These are phyloP conservation scores for Loripinus fragilis DNA, from an alignment of 2,888 invertebrate genomes.

Conservation along the genomic window DNA sequence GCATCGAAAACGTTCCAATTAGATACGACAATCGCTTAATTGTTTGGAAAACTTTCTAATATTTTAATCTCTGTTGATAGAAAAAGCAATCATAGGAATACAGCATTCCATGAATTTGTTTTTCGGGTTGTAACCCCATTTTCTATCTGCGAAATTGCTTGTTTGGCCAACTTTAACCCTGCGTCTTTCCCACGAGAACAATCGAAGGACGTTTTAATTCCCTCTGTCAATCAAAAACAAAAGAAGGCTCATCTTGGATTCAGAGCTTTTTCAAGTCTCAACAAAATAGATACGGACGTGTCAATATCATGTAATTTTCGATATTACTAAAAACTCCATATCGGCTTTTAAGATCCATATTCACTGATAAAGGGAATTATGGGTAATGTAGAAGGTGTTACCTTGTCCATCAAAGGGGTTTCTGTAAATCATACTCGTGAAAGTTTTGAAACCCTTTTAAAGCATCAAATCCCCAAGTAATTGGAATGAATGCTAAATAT, in stretches of 20 bases:
- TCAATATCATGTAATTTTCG: conserved; percentile 53
- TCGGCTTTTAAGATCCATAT: conserved; percentile 47
- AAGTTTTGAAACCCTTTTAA: not conserved
- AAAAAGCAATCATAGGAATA: conserved; percentile 37
- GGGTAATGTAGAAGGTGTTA: conserved; percentile 33
- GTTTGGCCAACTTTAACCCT: conserved; percentile 54
- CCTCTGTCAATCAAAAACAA: conserved; percentile 63
- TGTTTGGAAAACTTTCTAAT: conserved; percentile 19
- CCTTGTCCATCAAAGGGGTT: conserved; percentile 35
- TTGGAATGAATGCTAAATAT: not conserved
- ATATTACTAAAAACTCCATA: conserved; percentile 47
- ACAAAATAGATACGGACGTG: conserved; percentile 46
- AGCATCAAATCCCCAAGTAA: conserved; percentile 5
- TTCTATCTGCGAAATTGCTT: conserved; percentile 62
- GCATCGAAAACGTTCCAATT: conserved; percentile 12
- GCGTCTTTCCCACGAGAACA: conserved; percentile 41
- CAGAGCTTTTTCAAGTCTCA: conserved; percentile 9
- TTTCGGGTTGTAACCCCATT: conserved; percentile 52
- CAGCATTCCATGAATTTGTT: conserved; percentile 24
- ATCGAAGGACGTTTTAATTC: conserved; percentile 55
- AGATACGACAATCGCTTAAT: conserved; percentile 17
- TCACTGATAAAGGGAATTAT: conserved; percentile 32
- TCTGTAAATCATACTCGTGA: conserved; percentile 11
- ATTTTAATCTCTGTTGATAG: conserved; percentile 39
- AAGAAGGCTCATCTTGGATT: conserved; percentile 22